These are phyloP conservation scores for Euphonia xanthogaster DNA, from an alignment of 2,797 vertebrate genomes.

Conservation along the genomic window DNA sequence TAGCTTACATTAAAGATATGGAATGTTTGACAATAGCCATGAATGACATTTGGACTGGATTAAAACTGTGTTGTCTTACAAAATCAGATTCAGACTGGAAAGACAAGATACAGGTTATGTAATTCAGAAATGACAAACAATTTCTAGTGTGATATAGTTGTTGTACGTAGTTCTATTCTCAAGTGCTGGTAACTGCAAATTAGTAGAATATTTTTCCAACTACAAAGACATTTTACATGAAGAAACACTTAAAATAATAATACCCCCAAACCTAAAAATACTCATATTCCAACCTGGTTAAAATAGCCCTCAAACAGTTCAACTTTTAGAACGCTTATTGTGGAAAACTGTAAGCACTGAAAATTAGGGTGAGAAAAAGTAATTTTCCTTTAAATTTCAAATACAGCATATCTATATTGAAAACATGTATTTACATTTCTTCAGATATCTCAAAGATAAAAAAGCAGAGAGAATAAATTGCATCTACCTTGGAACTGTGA, in stretches of 20 bases:
- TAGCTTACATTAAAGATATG: neutral
- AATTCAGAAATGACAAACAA: neutral
- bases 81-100: slow-evolving; percentile 13
- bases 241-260: neutral
- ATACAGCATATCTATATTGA: neutral
- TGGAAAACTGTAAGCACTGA: neutral
- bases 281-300: neutral
- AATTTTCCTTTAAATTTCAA: neutral
- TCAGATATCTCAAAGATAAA: neutral
- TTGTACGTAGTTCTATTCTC: neutral
- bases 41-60: neutral
- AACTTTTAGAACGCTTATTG: neutral
- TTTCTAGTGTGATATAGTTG: neutral
- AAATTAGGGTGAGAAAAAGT: neutral
- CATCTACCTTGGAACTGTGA: neutral
- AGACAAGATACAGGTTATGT: neutral
- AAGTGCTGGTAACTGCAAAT: neutral
- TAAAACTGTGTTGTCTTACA: neutral
- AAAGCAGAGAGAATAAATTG: neutral
- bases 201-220: neutral
- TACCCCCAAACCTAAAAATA: neutral
- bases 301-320: neutral
- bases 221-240: neutral
- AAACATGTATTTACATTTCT: neutral
- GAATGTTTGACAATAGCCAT: neutral